Percentiles rank a stretch among this genome's conserved stretches.
Evolutionary conservation across 2,888 invertebrate species (phyloP).

Genomic region (Archips crataeganus): DNA sequence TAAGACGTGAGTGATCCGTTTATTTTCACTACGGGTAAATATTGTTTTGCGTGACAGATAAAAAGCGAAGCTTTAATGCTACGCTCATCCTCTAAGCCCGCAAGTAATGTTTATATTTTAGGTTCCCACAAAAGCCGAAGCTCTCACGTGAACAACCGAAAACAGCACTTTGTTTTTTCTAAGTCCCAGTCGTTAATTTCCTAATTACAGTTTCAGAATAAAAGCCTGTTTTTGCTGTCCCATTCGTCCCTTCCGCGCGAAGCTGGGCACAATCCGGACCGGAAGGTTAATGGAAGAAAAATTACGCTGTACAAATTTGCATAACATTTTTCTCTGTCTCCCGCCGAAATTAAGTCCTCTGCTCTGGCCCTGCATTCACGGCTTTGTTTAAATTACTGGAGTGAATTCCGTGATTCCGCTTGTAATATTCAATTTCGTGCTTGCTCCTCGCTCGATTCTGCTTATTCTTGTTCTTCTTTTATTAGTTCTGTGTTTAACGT

Average conservation of each 20-base stretch:
- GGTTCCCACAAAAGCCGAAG: constrained; percentile 63
- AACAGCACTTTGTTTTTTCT: constrained; percentile 73
- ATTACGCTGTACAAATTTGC: constrained; percentile 85
- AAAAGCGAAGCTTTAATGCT: constrained; percentile 27
- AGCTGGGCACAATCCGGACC: constrained; percentile 61
- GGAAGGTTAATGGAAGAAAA: constrained; percentile 83
- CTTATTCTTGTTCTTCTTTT: constrained; percentile 32
- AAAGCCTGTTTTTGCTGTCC: constrained; percentile 75
- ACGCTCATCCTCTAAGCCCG: constrained; percentile 36
- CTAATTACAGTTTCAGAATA: constrained; percentile 82
- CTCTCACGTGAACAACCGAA: constrained; percentile 68
- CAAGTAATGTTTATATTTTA: constrained; percentile 59
- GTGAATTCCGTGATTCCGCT: constrained; percentile 73
- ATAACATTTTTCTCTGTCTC: constrained; percentile 81
- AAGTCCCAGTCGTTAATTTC: constrained; percentile 81
- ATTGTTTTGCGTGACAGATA: no score
- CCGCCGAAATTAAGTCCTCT: constrained; percentile 77
- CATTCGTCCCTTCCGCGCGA: constrained; percentile 64
- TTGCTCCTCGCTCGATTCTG: constrained; percentile 42
- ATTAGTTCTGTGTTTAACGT: constrained; percentile 37
- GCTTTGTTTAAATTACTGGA: constrained; percentile 80
- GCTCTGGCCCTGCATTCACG: constrained; percentile 70
- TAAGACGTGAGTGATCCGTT: no score
- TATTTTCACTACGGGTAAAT: no score
- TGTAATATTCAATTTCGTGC: constrained; percentile 61